phyloP scores from a whole-genome alignment of 2,113 vertebrate species.

The Perccottus glenii region DNA sequence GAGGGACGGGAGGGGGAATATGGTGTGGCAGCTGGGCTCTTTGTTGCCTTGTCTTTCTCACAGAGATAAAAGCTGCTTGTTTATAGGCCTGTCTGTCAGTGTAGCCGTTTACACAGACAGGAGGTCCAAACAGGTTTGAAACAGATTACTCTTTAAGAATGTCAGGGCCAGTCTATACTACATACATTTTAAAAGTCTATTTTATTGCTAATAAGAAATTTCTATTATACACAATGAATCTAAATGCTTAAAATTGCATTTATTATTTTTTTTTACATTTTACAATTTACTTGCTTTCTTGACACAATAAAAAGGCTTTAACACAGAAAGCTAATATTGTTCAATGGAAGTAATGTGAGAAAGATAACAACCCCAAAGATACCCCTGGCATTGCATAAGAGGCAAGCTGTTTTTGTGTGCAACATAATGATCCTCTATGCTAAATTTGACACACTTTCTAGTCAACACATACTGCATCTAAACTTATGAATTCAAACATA shows the following conservation, averaged over 20 bases:
- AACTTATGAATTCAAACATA: no score
- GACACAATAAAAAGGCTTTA: no score
- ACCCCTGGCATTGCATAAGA: no score
- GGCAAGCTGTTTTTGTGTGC: no score
- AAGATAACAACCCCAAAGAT: no score
- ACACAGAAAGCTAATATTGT: no score
- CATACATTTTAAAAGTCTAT: conserved; percentile 35
- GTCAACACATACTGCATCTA: no score
- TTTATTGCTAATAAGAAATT: conserved; percentile 31
- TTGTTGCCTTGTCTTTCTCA: conserved; percentile 70
- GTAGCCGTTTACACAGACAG: conserved; percentile 53
- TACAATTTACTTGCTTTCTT: no score
- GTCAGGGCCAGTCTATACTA: neutral
- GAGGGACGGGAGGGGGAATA: conserved; percentile 44
- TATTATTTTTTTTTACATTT: no score
- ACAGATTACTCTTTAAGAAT: conserved; percentile 36
- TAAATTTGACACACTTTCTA: no score
- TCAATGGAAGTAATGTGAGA: no score
- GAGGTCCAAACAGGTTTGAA: conserved; percentile 61
- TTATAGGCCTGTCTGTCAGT: conserved; percentile 71
- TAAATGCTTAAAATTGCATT: neutral
- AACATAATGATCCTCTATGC: no score
- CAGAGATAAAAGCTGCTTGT: conserved; percentile 75
- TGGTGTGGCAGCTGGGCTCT: conserved; percentile 71
- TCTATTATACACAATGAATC: conserved; percentile 22